Conservation (phyloP, 2,797 vertebrate genomes). For the Pangasius mekongensis region DNA sequence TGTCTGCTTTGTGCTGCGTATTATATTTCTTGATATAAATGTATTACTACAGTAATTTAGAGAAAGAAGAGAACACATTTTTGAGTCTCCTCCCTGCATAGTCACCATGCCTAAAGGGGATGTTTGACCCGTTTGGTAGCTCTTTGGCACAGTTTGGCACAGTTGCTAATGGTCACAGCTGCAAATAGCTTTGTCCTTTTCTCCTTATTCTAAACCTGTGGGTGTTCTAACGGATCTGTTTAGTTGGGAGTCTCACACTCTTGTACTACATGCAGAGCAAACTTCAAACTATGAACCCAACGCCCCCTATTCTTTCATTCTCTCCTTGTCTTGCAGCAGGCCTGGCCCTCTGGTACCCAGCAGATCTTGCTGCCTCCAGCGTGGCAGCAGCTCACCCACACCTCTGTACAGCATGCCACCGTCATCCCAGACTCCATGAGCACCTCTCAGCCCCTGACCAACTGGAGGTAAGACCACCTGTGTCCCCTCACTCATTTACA, state of each 20-base stretch:
- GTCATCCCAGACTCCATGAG: constrained; percentile 97
- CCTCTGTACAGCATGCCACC: constrained; percentile 92
- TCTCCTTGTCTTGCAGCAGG: constrained; percentile 79
- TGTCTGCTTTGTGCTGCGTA: constrained; percentile 5
- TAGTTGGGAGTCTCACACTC: not conserved
- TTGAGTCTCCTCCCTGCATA: constrained; percentile 12
- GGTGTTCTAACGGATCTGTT: constrained; percentile 44
- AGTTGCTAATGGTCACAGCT: constrained; percentile 53
- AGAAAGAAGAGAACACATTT: constrained; percentile 4
- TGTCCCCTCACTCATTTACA: not conserved
- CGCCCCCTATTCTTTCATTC: not conserved
- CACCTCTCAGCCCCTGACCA: constrained; percentile 88
- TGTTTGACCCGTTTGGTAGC: constrained; percentile 52
- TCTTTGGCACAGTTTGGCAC: constrained; percentile 54
- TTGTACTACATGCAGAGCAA: constrained; percentile 8
- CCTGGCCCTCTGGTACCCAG: constrained; percentile 96
- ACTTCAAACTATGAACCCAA: constrained; percentile 19
- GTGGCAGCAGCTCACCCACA: constrained; percentile 98
- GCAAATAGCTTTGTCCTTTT: constrained; percentile 57
- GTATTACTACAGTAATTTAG: not conserved
- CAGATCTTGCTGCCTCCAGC: constrained; percentile 96
- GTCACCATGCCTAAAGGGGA: constrained; percentile 38
- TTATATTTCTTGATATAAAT: constrained; percentile 22
- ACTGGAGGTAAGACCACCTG: constrained; percentile 89
- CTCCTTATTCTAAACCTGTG: constrained; percentile 48